phyloP scores from a whole-genome alignment of 1,140 invertebrate species.

The Carposina sasakii region DNA sequence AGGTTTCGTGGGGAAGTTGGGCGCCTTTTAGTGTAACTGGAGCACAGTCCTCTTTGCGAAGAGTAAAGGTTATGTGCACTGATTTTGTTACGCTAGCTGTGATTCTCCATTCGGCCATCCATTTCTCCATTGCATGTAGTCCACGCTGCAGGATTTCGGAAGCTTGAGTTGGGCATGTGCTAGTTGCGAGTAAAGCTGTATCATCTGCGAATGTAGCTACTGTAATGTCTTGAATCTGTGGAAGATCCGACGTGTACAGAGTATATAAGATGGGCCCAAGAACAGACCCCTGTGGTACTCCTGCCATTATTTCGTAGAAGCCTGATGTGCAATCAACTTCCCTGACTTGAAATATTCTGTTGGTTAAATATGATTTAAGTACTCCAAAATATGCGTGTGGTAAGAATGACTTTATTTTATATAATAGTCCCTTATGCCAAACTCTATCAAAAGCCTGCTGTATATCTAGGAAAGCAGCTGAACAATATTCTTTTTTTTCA shows the following conservation, averaged over 20 bases:
- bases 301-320: not conserved
- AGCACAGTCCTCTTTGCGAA: too few species aligned
- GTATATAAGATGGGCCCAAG: conserved; percentile 3
- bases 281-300: conserved; percentile 5
- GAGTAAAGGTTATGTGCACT: too few species aligned
- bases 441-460: conserved; percentile 31
- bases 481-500: too few species aligned
- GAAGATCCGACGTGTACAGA: conserved; percentile 3
- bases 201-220: conserved; percentile 5
- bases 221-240: not conserved
- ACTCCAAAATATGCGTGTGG: conserved; percentile 5
- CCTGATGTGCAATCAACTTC: conserved; percentile 4
- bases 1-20: too few species aligned
- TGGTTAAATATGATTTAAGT: not conserved
- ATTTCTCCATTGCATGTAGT: too few species aligned
- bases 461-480: conserved; percentile 27
- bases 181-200: too few species aligned
- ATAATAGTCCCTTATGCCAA: conserved; percentile 26
- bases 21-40: too few species aligned
- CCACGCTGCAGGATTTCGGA: too few species aligned
- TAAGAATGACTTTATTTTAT: too few species aligned
- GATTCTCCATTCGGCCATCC: too few species aligned
- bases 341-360: conserved; percentile 8
- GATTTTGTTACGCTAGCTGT: too few species aligned
- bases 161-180: too few species aligned